A percentile compares a stretch with the other conserved stretches of the same genome.
Conservation (phyloP, 2,888 invertebrate species). For the Phorcus lineatus region DNA sequence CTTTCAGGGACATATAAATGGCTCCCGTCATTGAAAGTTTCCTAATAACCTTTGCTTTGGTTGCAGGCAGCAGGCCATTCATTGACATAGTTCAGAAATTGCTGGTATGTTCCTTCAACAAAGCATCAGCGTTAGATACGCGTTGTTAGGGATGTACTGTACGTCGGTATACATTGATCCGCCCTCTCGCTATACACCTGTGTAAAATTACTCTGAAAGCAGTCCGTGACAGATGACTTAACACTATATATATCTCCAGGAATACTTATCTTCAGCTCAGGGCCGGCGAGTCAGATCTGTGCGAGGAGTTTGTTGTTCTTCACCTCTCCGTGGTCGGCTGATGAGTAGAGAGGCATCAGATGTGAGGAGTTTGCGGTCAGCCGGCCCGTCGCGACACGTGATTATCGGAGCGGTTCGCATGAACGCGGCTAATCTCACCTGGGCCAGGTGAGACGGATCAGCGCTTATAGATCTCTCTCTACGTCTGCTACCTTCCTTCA, state of each 20-base stretch:
- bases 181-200: background rate
- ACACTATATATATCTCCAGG: background rate
- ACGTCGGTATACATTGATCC: too few species aligned
- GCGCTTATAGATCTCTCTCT: background rate
- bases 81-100: too few species aligned
- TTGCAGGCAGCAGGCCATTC: too few species aligned
- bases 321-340: too few species aligned
- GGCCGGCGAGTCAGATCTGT: too few species aligned
- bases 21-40: background rate
- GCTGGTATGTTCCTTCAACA: too few species aligned
- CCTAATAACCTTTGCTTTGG: too few species aligned
- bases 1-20: background rate
- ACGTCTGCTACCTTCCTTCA: background rate
- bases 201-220: background rate
- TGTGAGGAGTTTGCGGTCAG: background rate
- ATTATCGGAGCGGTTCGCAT: background rate
- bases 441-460: background rate
- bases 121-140: too few species aligned
- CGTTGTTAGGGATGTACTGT: too few species aligned
- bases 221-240: background rate
- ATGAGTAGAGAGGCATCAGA: too few species aligned
- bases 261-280: too few species aligned
- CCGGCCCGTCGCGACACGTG: background rate
- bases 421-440: conserved; percentile 7
- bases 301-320: too few species aligned